phyloP scores from a whole-genome alignment of 2,888 invertebrate genomes.

The Chesias legatella region DNA sequence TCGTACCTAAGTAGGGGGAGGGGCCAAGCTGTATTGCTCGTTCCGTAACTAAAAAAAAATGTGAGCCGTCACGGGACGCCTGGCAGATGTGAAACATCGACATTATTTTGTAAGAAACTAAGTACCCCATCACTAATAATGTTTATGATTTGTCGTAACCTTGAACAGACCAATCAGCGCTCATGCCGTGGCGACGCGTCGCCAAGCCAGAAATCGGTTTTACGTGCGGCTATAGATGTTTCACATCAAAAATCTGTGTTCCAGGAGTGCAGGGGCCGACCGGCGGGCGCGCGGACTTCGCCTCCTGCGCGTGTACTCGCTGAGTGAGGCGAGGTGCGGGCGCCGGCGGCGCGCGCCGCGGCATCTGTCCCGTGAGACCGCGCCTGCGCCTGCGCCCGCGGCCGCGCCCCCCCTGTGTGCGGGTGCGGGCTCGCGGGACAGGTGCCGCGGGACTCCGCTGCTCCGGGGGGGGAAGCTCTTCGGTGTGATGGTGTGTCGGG shows the following conservation, averaged over 20 bases:
- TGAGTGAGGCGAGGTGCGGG: constrained; percentile 31
- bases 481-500: constrained; percentile 49
- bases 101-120: no score
- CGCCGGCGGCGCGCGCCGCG: constrained; percentile 30
- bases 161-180: no score
- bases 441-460: constrained; percentile 60
- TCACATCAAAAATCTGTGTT: constrained; percentile 7
- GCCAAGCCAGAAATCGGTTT: no score
- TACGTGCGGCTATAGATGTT: no score
- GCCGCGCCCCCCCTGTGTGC: constrained; percentile 36
- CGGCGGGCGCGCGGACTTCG: constrained; percentile 34
- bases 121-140: no score
- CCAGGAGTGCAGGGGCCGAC: constrained; percentile 35
- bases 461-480: constrained; percentile 37
- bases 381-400: constrained; percentile 19
- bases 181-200: no score
- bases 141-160: no score
- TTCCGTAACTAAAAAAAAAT: not conserved
- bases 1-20: no score
- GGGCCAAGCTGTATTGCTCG: not conserved
- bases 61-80: no score
- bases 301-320: constrained; percentile 28
- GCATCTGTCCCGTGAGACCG: constrained; percentile 34
- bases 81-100: no score
- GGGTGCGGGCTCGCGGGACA: constrained; percentile 38